Evolutionary conservation across 2,113 vertebrate genomes (phyloP).

Genomic region (Silurus meridionalis): DNA sequence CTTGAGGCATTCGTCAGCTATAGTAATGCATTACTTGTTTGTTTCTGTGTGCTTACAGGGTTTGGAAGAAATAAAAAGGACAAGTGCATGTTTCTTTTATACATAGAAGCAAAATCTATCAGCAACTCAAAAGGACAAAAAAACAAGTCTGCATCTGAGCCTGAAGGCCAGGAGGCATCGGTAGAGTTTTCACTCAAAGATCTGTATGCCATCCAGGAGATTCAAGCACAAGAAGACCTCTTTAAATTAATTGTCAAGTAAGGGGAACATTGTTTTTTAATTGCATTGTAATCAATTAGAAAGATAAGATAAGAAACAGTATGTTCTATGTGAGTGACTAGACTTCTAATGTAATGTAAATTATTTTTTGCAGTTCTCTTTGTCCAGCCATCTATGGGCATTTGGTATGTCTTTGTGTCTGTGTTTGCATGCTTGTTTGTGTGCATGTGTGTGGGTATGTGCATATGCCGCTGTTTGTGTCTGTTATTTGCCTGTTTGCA

Average conservation of each 20-base stretch:
- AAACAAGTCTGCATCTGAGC: constrained; percentile 71
- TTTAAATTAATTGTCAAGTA: constrained; percentile 85
- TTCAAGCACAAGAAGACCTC: constrained; percentile 88
- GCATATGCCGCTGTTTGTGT: not conserved
- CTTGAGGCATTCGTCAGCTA: no score
- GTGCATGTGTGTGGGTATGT: not conserved
- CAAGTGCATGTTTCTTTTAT: constrained; percentile 95
- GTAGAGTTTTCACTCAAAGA: constrained; percentile 96
- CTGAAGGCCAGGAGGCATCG: constrained; percentile 66
- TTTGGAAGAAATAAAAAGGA: constrained; percentile 85
- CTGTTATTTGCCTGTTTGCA: not conserved
- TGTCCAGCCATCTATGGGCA: constrained; percentile 97
- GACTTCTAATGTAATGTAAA: not conserved
- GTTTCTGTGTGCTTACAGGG: constrained; percentile 70
- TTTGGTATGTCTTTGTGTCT: constrained; percentile 76
- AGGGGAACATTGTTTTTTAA: constrained; percentile 40
- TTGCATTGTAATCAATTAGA: not conserved
- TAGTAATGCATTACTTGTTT: not conserved
- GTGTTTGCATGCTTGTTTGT: not conserved
- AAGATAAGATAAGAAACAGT: not conserved
- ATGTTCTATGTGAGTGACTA: not conserved
- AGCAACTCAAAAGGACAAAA: constrained; percentile 93
- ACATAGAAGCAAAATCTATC: constrained; percentile 91
- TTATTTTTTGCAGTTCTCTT: constrained; percentile 84
- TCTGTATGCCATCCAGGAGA: constrained; percentile 94